Percentiles rank a stretch among this genome's conserved stretches.
Evolutionary conservation across 1,140 invertebrate species (phyloP).

Genomic region (Zaprionus ghesquierei): DNA sequence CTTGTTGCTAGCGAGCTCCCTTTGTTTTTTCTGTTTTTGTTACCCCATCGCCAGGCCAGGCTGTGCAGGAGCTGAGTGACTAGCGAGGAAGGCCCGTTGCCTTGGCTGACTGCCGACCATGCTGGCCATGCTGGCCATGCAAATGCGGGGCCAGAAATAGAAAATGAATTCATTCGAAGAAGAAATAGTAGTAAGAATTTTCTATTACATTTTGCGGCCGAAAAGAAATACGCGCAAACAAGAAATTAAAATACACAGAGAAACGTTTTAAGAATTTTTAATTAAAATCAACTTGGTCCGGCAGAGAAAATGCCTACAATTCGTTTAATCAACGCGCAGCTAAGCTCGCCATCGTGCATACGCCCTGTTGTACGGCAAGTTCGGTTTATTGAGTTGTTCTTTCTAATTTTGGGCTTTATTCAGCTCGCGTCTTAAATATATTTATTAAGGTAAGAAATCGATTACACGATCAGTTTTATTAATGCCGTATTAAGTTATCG

Average conservation of each 20-base stretch:
- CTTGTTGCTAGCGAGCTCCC: too few relatives aligned
- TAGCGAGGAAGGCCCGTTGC: constrained; percentile 35
- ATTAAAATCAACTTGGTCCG: constrained; percentile 55
- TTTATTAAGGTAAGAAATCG: too few relatives aligned
- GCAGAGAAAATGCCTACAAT: constrained; percentile 42
- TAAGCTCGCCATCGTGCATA: not conserved
- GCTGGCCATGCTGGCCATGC: constrained; percentile 56
- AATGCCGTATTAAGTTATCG: too few relatives aligned
- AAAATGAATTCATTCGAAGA: constrained; percentile 77
- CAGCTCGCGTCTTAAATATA: too few relatives aligned
- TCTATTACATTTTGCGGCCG: constrained; percentile 68
- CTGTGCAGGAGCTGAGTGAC: constrained; percentile 2
- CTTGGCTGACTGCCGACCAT: constrained; percentile 14
- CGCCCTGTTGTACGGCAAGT: not conserved
- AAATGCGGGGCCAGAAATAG: constrained; percentile 66
- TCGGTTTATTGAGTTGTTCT: not conserved
- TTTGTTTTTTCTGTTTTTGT: constrained; percentile 17
- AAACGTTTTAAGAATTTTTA: constrained; percentile 75
- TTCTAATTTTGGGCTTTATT: not conserved
- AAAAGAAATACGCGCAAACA: constrained; percentile 51
- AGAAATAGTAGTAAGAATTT: constrained; percentile 68
- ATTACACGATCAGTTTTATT: too few relatives aligned
- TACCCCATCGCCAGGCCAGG: not conserved
- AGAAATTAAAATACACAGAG: constrained; percentile 67
- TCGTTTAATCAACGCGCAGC: constrained; percentile 59